Evolutionary conservation across 2,888 invertebrate species (phyloP).

Genomic region (Caenorhabditis doughertyi): DNA sequence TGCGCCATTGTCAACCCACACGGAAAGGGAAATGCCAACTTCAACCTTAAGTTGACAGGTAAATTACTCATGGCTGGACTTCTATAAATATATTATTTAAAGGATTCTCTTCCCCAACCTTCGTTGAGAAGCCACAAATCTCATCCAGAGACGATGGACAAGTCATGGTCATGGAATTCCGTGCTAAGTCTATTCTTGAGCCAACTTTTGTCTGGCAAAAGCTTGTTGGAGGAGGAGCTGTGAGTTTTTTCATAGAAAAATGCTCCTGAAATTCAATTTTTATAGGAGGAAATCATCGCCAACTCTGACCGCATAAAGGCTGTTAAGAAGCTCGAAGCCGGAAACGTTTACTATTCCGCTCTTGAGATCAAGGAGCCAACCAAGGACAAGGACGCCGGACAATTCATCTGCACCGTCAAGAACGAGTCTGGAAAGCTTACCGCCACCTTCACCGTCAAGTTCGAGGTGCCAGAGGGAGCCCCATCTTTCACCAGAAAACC

Average conservation of each 20-base stretch:
- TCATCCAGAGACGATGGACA: slow-evolving; percentile 98
- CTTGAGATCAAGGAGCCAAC: slow-evolving; percentile 89
- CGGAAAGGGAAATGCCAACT: slow-evolving; percentile 83
- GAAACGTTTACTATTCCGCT: slow-evolving; percentile 81
- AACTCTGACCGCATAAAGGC: slow-evolving; percentile 83
- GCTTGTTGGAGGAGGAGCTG: slow-evolving; percentile 64
- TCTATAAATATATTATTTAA: not conserved
- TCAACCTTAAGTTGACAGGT: slow-evolving; percentile 83
- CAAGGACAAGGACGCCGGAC: slow-evolving; percentile 86
- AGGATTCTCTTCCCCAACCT: slow-evolving; percentile 87
- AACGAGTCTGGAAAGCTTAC: slow-evolving; percentile 83
- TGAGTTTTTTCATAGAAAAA: slow-evolving; percentile 25
- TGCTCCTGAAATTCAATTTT: not conserved
- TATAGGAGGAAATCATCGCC: slow-evolving; percentile 84
- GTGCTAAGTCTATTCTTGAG: slow-evolving; percentile 93
- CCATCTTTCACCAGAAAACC: slow-evolving; percentile 83
- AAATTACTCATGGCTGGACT: not conserved
- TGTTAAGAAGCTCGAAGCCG: slow-evolving; percentile 77
- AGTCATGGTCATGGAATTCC: slow-evolving; percentile 96
- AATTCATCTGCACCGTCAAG: slow-evolving; percentile 83
- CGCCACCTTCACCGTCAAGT: slow-evolving; percentile 83
- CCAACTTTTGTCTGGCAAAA: slow-evolving; percentile 96
- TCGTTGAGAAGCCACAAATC: slow-evolving; percentile 98
- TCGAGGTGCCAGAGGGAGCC: slow-evolving; percentile 83
- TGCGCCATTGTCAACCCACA: slow-evolving; percentile 83